phyloP scores from a whole-genome alignment of 1,140 invertebrate species.

The Vollenhovia emeryi region DNA sequence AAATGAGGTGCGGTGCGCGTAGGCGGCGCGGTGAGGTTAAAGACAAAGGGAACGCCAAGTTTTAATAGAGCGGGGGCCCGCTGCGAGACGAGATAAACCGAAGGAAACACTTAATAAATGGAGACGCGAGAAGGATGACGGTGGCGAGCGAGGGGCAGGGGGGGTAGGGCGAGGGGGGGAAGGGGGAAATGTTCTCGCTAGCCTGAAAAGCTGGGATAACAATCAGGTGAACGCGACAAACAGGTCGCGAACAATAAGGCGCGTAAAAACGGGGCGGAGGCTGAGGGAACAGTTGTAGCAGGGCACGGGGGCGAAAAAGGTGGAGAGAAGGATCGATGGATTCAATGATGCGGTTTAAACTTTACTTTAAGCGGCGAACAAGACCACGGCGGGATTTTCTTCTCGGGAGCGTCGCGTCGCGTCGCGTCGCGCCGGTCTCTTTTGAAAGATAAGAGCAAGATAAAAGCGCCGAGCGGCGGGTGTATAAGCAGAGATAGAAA shows the following conservation, averaged over 20 bases:
- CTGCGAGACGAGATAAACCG: slow-evolving; percentile 38
- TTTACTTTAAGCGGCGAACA: slow-evolving; percentile 53
- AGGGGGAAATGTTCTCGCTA: no score
- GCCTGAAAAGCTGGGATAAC: neutral
- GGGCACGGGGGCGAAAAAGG: neutral
- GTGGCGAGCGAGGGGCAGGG: neutral
- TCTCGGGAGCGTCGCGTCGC: neutral
- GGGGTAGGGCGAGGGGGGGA: no score
- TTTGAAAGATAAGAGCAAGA: slow-evolving; percentile 47
- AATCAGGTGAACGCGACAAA: slow-evolving; percentile 13
- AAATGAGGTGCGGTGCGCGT: slow-evolving; percentile 39
- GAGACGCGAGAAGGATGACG: neutral
- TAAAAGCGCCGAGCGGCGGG: slow-evolving; percentile 19
- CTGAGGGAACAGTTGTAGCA: slow-evolving; percentile 19
- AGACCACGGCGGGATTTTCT: slow-evolving; percentile 29
- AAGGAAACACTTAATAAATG: slow-evolving; percentile 49
- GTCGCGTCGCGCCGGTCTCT: no score
- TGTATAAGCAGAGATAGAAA: slow-evolving; percentile 54
- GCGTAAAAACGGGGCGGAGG: neutral
- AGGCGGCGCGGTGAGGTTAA: slow-evolving; percentile 59
- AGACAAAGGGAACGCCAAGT: slow-evolving; percentile 63
- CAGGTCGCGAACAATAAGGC: neutral
- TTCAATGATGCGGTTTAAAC: slow-evolving; percentile 71
- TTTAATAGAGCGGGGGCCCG: slow-evolving; percentile 43
- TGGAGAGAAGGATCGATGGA: slow-evolving; percentile 56